Conservation (phyloP, 2,888 invertebrate genomes). For the Globia sparganii region DNA sequence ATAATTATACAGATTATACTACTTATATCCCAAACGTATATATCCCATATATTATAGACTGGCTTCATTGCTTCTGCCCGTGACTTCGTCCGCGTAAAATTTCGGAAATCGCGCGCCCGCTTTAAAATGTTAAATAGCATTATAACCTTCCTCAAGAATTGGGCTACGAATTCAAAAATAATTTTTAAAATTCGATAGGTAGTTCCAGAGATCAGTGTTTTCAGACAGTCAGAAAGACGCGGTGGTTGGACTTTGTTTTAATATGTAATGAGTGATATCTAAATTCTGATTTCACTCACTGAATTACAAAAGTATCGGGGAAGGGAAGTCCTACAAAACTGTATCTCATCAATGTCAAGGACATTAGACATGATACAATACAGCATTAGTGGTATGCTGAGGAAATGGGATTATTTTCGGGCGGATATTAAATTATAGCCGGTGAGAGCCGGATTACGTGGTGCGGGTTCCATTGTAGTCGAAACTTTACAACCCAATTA, state of each 20-base stretch:
- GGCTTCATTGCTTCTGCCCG: not conserved
- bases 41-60: not conserved
- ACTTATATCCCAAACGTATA: not conserved
- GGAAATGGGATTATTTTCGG: constrained; percentile 87
- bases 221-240: not conserved
- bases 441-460: constrained; percentile 80
- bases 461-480: constrained; percentile 85
- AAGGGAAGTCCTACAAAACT: constrained; percentile 59
- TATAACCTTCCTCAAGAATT: not conserved
- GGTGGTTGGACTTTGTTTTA: not conserved
- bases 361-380: constrained; percentile 65
- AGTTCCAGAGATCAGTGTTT: not conserved
- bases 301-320: not conserved
- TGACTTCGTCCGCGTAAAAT: not conserved
- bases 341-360: constrained; percentile 73
- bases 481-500: constrained; percentile 74
- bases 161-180: not conserved
- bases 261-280: not conserved
- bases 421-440: constrained; percentile 90
- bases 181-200: not conserved
- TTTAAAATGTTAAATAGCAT: too few relatives aligned
- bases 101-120: not conserved
- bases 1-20: not conserved
- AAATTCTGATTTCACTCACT: not conserved
- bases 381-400: constrained; percentile 74